These are phyloP conservation scores for Andrena haemorrhoa DNA, from an alignment of 2,888 invertebrate species.

Conservation along the genomic window DNA sequence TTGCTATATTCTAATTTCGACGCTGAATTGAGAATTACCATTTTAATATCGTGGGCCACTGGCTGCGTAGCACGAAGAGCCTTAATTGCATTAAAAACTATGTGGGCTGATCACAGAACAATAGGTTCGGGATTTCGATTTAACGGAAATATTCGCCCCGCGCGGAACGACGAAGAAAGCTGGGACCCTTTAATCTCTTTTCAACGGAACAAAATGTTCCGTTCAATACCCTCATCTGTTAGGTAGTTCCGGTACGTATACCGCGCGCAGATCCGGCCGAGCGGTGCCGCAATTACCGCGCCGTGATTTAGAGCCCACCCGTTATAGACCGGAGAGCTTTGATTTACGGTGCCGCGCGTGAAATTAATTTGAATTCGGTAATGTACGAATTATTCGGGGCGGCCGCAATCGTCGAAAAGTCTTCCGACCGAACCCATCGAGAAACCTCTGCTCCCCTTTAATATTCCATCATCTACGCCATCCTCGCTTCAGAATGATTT, in stretches of 20 bases:
- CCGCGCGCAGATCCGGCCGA: constrained; percentile 71
- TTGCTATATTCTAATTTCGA: too few relatives aligned
- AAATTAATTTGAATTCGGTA: constrained; percentile 84
- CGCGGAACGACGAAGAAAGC: not conserved
- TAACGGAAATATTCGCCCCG: not conserved
- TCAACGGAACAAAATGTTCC: constrained; percentile 56
- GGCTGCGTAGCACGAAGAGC: too few relatives aligned
- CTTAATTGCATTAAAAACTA: not conserved
- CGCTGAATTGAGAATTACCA: too few relatives aligned
- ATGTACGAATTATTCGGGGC: constrained; percentile 80
- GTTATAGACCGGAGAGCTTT: constrained; percentile 77
- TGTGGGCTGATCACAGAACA: not conserved
- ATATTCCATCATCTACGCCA: not conserved
- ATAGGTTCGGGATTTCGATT: not conserved
- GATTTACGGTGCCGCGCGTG: constrained; percentile 76
- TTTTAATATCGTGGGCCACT: not conserved
- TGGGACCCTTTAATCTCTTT: constrained; percentile 49
- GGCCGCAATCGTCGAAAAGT: constrained; percentile 15
- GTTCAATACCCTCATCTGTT: constrained; percentile 65
- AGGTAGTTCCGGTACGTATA: constrained; percentile 74
- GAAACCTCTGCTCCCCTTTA: not conserved
- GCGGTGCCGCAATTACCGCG: constrained; percentile 78
- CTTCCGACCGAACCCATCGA: not conserved
- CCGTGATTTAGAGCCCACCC: constrained; percentile 78
- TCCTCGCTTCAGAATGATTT: not conserved